Percentiles rank a stretch among this genome's conserved stretches.
Evolutionary conservation across 1,140 invertebrate species (phyloP).

Genomic region (Pollicipes pollicipes): DNA sequence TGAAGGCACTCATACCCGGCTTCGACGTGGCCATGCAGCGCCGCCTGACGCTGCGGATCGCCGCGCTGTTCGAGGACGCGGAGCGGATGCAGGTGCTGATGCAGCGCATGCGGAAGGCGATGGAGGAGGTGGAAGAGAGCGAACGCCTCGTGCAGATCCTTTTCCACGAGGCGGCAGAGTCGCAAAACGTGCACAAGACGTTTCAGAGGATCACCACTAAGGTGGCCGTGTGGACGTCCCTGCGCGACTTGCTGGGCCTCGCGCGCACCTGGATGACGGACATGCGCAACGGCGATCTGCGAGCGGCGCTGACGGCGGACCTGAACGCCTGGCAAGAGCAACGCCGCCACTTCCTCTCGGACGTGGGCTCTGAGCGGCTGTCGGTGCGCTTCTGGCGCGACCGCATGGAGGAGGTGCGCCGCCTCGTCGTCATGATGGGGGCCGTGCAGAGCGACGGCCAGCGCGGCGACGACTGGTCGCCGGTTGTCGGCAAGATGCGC

Average conservation of each 20-base stretch:
- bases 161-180: neutral
- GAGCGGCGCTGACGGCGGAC: neutral
- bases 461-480: neutral
- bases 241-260: neutral
- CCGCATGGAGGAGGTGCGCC: neutral
- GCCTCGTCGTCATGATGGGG: neutral
- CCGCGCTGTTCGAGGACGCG: neutral
- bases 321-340: neutral
- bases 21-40: neutral
- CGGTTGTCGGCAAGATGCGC: neutral
- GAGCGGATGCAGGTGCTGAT: neutral
- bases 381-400: neutral
- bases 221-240: neutral
- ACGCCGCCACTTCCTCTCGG: neutral
- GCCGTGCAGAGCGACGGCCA: neutral
- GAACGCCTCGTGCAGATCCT: neutral
- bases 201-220: neutral
- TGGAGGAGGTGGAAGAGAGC: neutral
- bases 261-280: neutral
- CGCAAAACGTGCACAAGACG: neutral
- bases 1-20: neutral
- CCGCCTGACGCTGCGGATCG: neutral
- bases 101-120: neutral
- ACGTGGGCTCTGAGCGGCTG: neutral
- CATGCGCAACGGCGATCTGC: neutral